Percentiles rank a stretch among this genome's conserved stretches.
Conservation (phyloP, 2,797 vertebrate species). For the Microctenopoma lineatum region DNA sequence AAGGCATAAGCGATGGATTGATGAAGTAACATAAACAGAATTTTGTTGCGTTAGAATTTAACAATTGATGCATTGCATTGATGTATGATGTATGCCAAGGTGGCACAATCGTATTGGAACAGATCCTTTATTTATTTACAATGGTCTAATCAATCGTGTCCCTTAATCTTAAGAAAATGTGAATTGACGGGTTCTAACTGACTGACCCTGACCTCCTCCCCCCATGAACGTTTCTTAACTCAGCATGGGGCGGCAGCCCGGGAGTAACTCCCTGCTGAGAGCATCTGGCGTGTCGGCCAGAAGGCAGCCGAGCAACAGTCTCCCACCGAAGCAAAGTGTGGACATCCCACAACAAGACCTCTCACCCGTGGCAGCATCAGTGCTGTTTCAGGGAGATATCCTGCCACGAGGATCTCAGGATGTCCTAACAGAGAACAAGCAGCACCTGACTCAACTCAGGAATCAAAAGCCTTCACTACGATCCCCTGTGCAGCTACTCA, state of each 20-base stretch:
- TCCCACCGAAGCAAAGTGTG: constrained; percentile 33
- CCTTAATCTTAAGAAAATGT: constrained; percentile 50
- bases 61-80: too few relatives aligned
- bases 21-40: too few relatives aligned
- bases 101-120: background rate
- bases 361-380: constrained; percentile 6
- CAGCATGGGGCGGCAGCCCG: constrained; percentile 62
- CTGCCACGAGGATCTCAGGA: constrained; percentile 10
- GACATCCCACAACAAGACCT: constrained; percentile 34
- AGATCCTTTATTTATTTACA: constrained; percentile 12
- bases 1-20: too few relatives aligned
- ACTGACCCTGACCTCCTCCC: constrained; percentile 22
- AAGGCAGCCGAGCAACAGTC: constrained; percentile 20
- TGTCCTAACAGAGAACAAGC: background rate
- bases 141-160: constrained; percentile 41
- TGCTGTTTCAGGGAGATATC: constrained; percentile 4
- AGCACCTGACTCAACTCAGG: background rate
- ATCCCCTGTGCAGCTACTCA: constrained; percentile 45
- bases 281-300: constrained; percentile 31
- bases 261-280: constrained; percentile 51
- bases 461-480: constrained; percentile 28
- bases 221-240: constrained; percentile 55
- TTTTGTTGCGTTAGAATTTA: too few relatives aligned
- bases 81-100: too few relatives aligned
- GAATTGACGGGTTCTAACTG: constrained; percentile 29